Percentiles rank a stretch among this genome's conserved stretches.
Conservation (phyloP, 2,797 vertebrate species). For the Picus viridis region DNA sequence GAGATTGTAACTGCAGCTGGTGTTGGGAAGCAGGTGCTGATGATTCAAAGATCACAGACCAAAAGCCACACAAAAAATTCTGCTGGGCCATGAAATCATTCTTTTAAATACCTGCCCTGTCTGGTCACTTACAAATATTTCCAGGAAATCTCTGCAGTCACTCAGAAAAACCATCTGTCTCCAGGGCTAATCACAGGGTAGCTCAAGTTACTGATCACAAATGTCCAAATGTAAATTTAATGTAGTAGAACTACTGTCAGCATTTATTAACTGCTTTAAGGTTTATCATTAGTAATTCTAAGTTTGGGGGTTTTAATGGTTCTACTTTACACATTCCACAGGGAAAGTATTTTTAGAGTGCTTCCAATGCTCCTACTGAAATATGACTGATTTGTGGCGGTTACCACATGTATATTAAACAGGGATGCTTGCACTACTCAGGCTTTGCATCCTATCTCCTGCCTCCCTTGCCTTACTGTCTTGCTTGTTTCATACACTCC, state of each 20-base stretch:
- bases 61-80: slow-evolving; percentile 2
- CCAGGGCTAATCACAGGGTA: background rate
- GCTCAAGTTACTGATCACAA: slow-evolving; percentile 34
- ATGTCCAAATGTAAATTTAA: background rate
- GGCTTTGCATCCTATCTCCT: background rate
- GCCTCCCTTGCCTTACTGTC: background rate
- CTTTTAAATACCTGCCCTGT: slow-evolving; percentile 14
- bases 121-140: slow-evolving; percentile 23
- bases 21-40: background rate
- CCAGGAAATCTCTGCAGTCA: slow-evolving; percentile 25
- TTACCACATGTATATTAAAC: background rate
- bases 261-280: slow-evolving; percentile 36
- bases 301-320: background rate
- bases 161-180: background rate
- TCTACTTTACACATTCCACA: background rate
- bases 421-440: background rate
- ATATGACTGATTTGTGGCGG: background rate
- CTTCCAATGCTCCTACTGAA: slow-evolving; percentile 14
- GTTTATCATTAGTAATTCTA: slow-evolving; percentile 26
- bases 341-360: background rate
- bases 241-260: background rate
- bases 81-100: background rate
- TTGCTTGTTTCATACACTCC: background rate
- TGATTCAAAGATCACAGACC: background rate
- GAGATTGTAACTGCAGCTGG: background rate